phyloP scores from a whole-genome alignment of 2,888 invertebrate species.

The Napeogenes sylphis region DNA sequence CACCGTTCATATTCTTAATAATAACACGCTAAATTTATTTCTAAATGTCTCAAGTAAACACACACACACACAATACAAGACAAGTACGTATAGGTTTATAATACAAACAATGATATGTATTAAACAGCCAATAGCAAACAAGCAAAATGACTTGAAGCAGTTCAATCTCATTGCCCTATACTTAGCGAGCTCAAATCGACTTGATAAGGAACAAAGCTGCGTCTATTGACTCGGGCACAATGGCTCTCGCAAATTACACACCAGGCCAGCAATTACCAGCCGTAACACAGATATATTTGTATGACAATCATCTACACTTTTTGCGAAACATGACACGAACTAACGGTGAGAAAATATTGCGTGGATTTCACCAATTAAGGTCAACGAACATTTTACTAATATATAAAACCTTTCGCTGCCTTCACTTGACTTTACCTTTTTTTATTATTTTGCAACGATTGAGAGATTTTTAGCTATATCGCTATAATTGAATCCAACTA shows the following conservation, averaged over 20 bases:
- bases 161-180: constrained; percentile 20
- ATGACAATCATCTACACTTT: constrained; percentile 70
- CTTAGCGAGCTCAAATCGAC: constrained; percentile 17
- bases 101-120: too few species aligned
- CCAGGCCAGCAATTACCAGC: constrained; percentile 63
- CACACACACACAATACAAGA: too few species aligned
- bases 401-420: too few species aligned
- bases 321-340: constrained; percentile 59
- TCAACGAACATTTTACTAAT: neutral
- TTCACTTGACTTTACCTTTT: too few species aligned
- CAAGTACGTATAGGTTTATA: too few species aligned
- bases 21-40: too few species aligned
- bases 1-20: too few species aligned
- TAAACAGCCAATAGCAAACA: neutral
- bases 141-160: neutral
- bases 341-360: constrained; percentile 15
- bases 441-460: too few species aligned
- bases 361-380: neutral
- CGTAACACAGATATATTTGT: constrained; percentile 75
- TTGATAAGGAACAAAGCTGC: constrained; percentile 43
- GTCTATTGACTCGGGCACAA: constrained; percentile 56
- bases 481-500: too few species aligned
- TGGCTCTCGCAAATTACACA: constrained; percentile 67
- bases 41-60: too few species aligned
- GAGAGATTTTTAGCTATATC: too few species aligned